Evolutionary conservation across 2,888 invertebrate genomes (phyloP), one percentile per base, ranked within the genome.

Genomic region (Calliopum simillimum): DNA sequence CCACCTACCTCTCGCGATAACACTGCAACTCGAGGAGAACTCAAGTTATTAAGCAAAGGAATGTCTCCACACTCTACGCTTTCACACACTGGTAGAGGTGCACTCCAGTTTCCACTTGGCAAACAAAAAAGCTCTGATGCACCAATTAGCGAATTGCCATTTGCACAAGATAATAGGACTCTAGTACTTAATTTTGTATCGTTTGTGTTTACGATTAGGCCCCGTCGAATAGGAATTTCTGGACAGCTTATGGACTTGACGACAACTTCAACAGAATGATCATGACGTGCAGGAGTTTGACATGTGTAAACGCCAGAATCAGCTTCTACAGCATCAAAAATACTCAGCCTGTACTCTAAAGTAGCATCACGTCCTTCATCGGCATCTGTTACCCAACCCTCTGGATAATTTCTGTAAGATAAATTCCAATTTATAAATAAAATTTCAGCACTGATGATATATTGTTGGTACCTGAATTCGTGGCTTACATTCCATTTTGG

Each of bases 31-130:
- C 92, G 89, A 14, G 94, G 89, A 53, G 91, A 89, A 4, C 90
- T 88, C 77, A 91, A 88, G 75, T 89, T 90, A 78, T 81, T 81
- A 13, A 88, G 87, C 74, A 83, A 76, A 59, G 90, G 87, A 69
- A 94, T 91, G 79, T 94, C 94, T 13, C 94, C 94, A 82, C 94
- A 94, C 86, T 94, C 94, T 64, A 94, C 92, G 92, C 94, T 94
- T 86, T 94, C 93, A 84, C 95, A 95, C 56, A 93, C 91, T 8
- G 95, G 95, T 73, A 94, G 87, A 2, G 93, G 92, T 0, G 92
- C 90, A 77, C 93, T 94, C 95, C 95, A 95, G 83, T 94, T 94
- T 33, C 94, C 94, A 21, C 94, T 94, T 0, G 95, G 93, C n/a
- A 93, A 86, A 83, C 95, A 95, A 59, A 88, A 84, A 41, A 94